Conservation (phyloP, 2,888 invertebrate species). For the Pandemis heparana region DNA sequence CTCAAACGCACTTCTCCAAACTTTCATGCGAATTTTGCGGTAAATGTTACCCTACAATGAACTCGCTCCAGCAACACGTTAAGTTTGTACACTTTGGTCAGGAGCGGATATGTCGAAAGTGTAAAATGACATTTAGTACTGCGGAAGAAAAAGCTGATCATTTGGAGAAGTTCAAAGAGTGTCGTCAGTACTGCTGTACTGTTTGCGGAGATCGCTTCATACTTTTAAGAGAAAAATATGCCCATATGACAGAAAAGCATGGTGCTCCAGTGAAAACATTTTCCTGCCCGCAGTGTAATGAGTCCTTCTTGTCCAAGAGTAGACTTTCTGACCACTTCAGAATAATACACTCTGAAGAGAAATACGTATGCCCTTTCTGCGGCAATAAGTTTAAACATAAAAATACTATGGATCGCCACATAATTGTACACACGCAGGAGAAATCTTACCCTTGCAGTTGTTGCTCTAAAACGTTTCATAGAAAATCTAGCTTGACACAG, state of each 20-base stretch:
- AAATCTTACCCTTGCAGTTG: slow-evolving; percentile 76
- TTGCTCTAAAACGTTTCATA: slow-evolving; percentile 72
- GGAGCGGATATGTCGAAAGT: slow-evolving; percentile 55
- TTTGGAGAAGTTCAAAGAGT: slow-evolving; percentile 55
- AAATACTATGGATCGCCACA: slow-evolving; percentile 74
- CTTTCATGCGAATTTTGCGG: slow-evolving; percentile 51
- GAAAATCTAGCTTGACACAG: slow-evolving; percentile 67
- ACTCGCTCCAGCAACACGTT: slow-evolving; percentile 47
- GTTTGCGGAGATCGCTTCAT: slow-evolving; percentile 65
- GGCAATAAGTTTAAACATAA: slow-evolving; percentile 73
- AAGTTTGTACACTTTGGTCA: slow-evolving; percentile 51
- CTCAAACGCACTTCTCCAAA: slow-evolving; percentile 49
- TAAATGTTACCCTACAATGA: slow-evolving; percentile 40
- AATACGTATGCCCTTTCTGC: slow-evolving; percentile 62
- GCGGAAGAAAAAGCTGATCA: slow-evolving; percentile 62
- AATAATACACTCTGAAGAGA: slow-evolving; percentile 62
- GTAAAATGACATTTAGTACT: slow-evolving; percentile 58
- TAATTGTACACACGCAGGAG: slow-evolving; percentile 76
- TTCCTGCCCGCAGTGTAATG: slow-evolving; percentile 58
- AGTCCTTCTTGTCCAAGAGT: slow-evolving; percentile 57
- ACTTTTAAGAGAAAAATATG: slow-evolving; percentile 55
- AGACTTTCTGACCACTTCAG: slow-evolving; percentile 63
- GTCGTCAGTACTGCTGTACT: slow-evolving; percentile 63
- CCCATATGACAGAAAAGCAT: slow-evolving; percentile 59
- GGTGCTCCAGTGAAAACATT: slow-evolving; percentile 51